These are phyloP conservation scores for Apodemia duryi DNA, from an alignment of 2,888 invertebrate species.

Conservation along the genomic window DNA sequence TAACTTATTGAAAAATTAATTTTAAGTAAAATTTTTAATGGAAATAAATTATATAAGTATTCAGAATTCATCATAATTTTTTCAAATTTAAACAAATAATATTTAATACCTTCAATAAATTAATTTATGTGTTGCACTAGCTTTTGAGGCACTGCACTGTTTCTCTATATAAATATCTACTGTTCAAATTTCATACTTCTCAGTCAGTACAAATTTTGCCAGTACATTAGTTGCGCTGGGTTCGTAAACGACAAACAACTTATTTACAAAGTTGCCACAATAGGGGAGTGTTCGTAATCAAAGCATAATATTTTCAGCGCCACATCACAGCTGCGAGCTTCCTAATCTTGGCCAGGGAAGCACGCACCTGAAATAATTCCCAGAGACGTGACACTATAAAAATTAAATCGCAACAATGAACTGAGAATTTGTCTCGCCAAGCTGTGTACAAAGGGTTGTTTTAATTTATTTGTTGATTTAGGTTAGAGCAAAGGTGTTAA, in stretches of 20 bases:
- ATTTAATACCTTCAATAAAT: too few species aligned
- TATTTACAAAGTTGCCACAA: neutral
- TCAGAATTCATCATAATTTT: too few species aligned
- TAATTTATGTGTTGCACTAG: too few species aligned
- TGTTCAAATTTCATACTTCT: too few species aligned
- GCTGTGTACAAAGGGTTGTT: neutral
- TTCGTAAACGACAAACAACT: neutral
- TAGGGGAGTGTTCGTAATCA: neutral
- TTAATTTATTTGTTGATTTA: constrained; percentile 66
- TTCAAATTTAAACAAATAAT: too few species aligned
- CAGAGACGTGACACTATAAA: neutral
- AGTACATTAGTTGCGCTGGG: neutral
- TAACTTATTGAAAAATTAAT: too few species aligned
- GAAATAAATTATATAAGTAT: too few species aligned
- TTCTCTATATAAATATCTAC: too few species aligned
- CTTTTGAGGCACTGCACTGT: too few species aligned
- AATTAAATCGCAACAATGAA: constrained; percentile 6
- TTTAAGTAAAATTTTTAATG: too few species aligned
- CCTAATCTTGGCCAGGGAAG: neutral
- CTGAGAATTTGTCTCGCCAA: neutral
- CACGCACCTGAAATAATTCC: neutral
- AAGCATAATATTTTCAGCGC: neutral
- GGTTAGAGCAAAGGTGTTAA: constrained; percentile 69
- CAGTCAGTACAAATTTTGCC: too few species aligned
- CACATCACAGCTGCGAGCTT: neutral